Base-by-base conservation (phyloP, 2,888 invertebrate genomes). In the Lottia gigantea region DNA sequence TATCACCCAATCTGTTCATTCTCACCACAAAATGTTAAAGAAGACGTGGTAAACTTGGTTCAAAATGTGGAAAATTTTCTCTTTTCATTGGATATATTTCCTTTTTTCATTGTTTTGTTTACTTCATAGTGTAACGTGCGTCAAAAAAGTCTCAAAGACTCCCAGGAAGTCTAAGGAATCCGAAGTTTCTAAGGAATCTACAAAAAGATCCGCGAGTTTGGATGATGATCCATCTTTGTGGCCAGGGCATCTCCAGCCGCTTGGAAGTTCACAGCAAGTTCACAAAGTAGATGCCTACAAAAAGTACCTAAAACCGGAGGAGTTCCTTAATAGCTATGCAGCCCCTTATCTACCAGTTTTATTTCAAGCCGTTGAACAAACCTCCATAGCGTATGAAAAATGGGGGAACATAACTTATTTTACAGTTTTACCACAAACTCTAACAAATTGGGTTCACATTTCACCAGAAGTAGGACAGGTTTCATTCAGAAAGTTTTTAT, bases 251-350 rank as follows among this genome's bases (percentile, higher is more conserved):
- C 23, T 55, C 11, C 12, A 19, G 23, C 11, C 19, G 23, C 15
- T 55, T 23, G 55, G 55, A 55, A 55, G 12, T 23, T 14, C 55
- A 15, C 12, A 23, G 23, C 19, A 6, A 19, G 55, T 55, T 55
- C 55, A 55, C 23, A 23, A 19, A 23, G 19, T 55, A 55, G 55
- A 55, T 23, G 19, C 15, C 4, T 23, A 61, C 16, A 64, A 64
- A 16, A 46, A 64, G 11, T 69, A 49, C 40, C 69, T 64, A 14
- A 61, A 64, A 12, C 45, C 64, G 15, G 19, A n/a, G 3, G 26
- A 64, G 14, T 65, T 69, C 23, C 55, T 69, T n/a, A 69, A 61
- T 55, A 61, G 61, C 16, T 65, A 69, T 61, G 69, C 65, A 14
- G 65, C 65, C 11, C 46, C 65, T 3, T 61, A 40, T 25, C 55